Base-by-base conservation (phyloP, 1,140 invertebrate species). In the Oncopodura yosiiana region DNA sequence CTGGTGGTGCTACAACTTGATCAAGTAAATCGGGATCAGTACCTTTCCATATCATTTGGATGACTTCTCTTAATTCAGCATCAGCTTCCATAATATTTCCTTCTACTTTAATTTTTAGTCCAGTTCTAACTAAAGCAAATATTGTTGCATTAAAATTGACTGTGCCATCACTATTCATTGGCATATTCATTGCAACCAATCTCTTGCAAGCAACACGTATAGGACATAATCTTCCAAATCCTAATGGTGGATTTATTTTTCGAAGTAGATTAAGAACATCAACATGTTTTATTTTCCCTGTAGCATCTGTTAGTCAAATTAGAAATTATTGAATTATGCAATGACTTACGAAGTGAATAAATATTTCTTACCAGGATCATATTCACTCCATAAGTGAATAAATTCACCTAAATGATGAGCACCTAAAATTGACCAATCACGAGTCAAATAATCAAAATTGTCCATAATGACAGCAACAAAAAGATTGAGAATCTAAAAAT, bases 391-490 rank as follows among this genome's bases (percentile, higher is more conserved):
- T 8, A 97, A 74, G 60, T 89, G 78, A 66, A 99, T 94, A 75
- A 99, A 99, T 76, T 99, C 95, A 73, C 97, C 95, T 62, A 99
- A 77, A 78, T 99, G 95, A 75, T 99, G 95, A 29, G 95, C 94
- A 49, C 95, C 95, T 58, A 99, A 73, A 68, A 99, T 99, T 8
- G 93, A 97, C 94, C 94, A 99, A 78, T 99, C 95, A 68, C 95
- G 80, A 11, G 95, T 99, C 60, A 99, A 73, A 71, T 99, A 99
- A 73, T 99, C 95, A 74, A 99, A 99, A 71, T 99, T 99, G 73
- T 99, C 95, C 95, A 99, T 99, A 69, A 99, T 99, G 64, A 99
- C 95, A 64, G 95, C 95, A 36, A 99, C 95, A 74, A 99, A 99
- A 49, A 99, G 80, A 76, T 99, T 99, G 56, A 99, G 95, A 67